These are phyloP conservation scores for Henricia sp. DNA, from an alignment of 53 echinoderm and acorn worm genomes.

Conservation along the genomic window DNA sequence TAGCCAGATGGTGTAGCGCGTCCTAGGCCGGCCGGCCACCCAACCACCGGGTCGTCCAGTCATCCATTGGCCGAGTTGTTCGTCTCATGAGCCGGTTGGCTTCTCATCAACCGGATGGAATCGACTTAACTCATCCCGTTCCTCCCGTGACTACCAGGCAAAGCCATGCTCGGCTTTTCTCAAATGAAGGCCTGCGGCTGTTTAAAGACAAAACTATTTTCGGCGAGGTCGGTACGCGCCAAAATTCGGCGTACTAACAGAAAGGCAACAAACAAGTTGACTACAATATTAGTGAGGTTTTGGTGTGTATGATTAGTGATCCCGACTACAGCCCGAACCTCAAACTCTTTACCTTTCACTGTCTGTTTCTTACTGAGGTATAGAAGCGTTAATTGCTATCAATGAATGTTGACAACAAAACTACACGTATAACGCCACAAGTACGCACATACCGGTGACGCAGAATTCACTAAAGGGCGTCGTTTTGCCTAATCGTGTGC, in stretches of 20 bases:
- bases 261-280: not conserved
- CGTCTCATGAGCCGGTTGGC: constrained; percentile 44
- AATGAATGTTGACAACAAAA: too few species aligned
- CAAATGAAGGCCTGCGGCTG: constrained; percentile 37
- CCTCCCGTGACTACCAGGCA: too few species aligned
- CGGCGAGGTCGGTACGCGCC: constrained; percentile 18
- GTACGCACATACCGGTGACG: too few species aligned
- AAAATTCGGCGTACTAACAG: constrained; percentile 26
- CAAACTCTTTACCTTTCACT: too few species aligned
- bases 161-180: constrained; percentile 11
- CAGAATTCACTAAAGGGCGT: too few species aligned
- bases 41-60: constrained; percentile 8
- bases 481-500: too few species aligned
- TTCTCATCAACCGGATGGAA: constrained; percentile 24
- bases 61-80: constrained; percentile 8
- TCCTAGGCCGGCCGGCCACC: constrained; percentile 29
- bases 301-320: too few species aligned
- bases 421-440: too few species aligned
- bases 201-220: not conserved
- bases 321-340: too few species aligned
- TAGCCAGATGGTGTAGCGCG: constrained; percentile 41
- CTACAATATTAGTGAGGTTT: too few species aligned
- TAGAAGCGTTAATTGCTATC: too few species aligned
- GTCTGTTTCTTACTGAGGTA: too few species aligned
- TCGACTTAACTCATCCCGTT: constrained; percentile 50